These are phyloP conservation scores for Hydrolagus colliei DNA, from an alignment of 2,797 vertebrate species.

Conservation along the genomic window DNA sequence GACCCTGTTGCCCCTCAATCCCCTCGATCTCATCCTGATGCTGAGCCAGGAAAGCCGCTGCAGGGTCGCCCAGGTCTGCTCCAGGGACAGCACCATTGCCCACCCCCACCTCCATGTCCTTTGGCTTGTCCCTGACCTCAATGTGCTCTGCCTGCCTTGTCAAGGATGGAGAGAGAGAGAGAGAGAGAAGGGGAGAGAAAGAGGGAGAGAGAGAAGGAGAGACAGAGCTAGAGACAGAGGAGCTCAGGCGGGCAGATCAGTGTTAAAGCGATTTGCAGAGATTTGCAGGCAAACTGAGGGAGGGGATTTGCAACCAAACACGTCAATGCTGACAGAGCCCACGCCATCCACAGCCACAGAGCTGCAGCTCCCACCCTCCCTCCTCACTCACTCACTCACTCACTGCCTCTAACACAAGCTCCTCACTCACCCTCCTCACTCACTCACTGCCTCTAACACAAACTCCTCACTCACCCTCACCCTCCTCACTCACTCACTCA, in stretches of 20 bases:
- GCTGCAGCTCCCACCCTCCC: too few species aligned
- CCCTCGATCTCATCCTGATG: slow-evolving; percentile 90
- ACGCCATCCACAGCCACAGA: too few species aligned
- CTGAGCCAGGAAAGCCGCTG: slow-evolving; percentile 84
- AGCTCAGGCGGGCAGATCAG: too few species aligned
- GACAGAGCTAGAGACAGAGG: neutral
- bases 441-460: too few species aligned
- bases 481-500: too few species aligned
- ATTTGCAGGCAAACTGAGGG: neutral
- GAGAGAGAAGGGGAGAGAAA: neutral
- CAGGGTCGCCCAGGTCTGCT: slow-evolving; percentile 64
- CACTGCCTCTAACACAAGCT: too few species aligned
- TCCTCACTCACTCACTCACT: too few species aligned
- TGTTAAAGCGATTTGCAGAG: too few species aligned
- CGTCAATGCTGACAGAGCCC: neutral
- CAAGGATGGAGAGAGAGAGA: neutral
- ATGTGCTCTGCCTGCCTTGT: neutral
- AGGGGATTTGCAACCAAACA: neutral
- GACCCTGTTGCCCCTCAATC: slow-evolving; percentile 86
- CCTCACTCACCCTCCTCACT: too few species aligned
- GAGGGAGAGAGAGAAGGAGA: neutral
- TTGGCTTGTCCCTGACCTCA: neutral
- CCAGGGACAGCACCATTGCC: slow-evolving; percentile 59
- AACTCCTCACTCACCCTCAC: too few species aligned
- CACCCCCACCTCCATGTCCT: slow-evolving; percentile 55